phyloP scores from a whole-genome alignment of 2,797 vertebrate species.

The Sarcophilus harrisii region DNA sequence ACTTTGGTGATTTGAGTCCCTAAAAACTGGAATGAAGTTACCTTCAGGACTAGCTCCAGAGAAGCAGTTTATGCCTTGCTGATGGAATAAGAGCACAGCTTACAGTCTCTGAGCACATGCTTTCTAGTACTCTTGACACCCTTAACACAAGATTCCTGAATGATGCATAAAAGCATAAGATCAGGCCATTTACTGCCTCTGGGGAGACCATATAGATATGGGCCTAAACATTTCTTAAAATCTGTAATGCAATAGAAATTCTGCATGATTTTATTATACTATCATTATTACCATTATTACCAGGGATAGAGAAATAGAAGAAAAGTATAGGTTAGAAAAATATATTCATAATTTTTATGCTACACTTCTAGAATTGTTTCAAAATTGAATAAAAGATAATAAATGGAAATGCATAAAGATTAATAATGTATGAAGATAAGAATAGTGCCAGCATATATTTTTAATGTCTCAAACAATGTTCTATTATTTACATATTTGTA shows the following conservation, averaged over 20 bases:
- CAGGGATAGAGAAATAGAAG: background rate
- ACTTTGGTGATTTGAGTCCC: background rate
- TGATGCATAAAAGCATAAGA: background rate
- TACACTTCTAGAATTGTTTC: constrained; percentile 36
- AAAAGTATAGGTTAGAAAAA: background rate
- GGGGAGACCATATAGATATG: background rate
- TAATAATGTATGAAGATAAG: constrained; percentile 20
- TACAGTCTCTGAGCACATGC: background rate
- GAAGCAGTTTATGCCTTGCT: too few relatives aligned
- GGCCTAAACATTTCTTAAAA: background rate
- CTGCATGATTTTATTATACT: background rate
- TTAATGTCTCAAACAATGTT: constrained; percentile 34
- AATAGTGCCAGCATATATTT: constrained; percentile 24
- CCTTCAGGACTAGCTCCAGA: background rate
- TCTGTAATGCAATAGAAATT: background rate
- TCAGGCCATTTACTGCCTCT: background rate
- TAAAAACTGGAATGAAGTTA: background rate
- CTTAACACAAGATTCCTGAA: background rate
- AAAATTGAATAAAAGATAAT: constrained; percentile 12
- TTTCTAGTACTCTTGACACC: background rate
- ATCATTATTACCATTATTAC: background rate
- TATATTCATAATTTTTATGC: background rate
- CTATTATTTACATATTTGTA: constrained; percentile 33
- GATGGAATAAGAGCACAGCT: background rate
- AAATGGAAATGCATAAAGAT: constrained; percentile 48